A percentile compares a stretch with the other conserved stretches of the same genome.
Evolutionary conservation across 1,140 invertebrate species (phyloP).

Genomic region (Cyclargus thomasi): DNA sequence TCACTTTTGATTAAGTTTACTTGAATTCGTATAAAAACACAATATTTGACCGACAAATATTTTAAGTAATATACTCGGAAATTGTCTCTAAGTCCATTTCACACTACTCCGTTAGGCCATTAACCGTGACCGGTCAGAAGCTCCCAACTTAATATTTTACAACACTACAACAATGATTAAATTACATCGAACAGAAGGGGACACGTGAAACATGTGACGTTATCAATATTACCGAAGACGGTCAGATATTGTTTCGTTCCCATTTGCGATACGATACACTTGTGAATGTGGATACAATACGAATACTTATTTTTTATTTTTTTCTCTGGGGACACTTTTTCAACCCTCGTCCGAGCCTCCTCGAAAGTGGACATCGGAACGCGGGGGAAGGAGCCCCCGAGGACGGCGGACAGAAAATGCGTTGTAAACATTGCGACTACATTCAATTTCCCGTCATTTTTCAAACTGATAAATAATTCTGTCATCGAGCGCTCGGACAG

Average conservation of each 20-base stretch:
- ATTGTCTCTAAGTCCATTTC: neutral
- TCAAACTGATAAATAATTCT: slow-evolving; percentile 78
- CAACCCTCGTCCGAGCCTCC: slow-evolving; percentile 74
- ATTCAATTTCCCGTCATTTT: slow-evolving; percentile 77
- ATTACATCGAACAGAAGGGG: slow-evolving; percentile 2
- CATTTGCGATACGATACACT: slow-evolving; percentile 56
- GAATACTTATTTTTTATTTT: slow-evolving; percentile 74
- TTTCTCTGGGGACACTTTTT: slow-evolving; percentile 74
- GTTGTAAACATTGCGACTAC: slow-evolving; percentile 77
- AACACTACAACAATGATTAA: neutral
- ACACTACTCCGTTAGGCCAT: neutral
- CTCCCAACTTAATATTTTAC: neutral
- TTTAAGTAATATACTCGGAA: neutral
- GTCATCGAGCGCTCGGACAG: slow-evolving; percentile 73
- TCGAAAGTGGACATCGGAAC: slow-evolving; percentile 75
- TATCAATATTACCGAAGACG: slow-evolving; percentile 32
- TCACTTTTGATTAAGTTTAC: too few relatives aligned
- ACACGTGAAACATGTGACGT: slow-evolving; percentile 17
- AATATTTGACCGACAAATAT: too few relatives aligned
- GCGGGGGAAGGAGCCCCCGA: slow-evolving; percentile 70
- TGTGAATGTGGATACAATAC: slow-evolving; percentile 64
- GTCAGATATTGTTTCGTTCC: slow-evolving; percentile 56
- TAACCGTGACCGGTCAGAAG: neutral
- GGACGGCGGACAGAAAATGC: slow-evolving; percentile 73
- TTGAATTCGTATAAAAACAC: too few relatives aligned